Evolutionary conservation across 2,888 invertebrate species (phyloP).

Genomic region (Stramonita haemastoma): DNA sequence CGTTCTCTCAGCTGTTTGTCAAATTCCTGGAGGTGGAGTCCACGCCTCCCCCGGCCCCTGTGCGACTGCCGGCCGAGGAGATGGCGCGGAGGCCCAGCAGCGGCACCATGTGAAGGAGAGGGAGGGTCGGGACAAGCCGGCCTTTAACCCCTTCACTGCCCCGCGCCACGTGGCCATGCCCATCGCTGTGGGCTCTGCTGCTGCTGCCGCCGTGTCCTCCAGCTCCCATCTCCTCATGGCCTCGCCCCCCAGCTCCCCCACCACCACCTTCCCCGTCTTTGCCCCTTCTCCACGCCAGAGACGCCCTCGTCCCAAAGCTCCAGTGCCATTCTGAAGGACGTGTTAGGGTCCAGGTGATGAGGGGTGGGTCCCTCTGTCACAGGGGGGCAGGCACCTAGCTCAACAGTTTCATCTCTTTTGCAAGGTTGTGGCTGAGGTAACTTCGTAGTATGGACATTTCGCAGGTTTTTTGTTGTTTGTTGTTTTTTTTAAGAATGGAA

Average conservation of each 20-base stretch:
- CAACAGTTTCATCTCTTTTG: neutral
- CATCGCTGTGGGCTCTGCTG: constrained; percentile 33
- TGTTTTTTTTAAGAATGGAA: no score
- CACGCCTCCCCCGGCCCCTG: constrained; percentile 80
- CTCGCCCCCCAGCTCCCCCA: constrained; percentile 55
- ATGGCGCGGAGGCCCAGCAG: constrained; percentile 73
- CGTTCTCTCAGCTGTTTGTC: constrained; percentile 86
- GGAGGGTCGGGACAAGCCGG: constrained; percentile 50
- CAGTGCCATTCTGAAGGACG: constrained; percentile 70
- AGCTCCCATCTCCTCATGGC: constrained; percentile 62
- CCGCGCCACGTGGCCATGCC: constrained; percentile 71
- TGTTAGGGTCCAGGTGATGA: constrained; percentile 61
- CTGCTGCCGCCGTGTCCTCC: constrained; percentile 39
- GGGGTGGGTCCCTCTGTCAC: neutral
- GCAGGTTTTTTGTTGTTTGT: no score
- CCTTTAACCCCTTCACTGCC: constrained; percentile 75
- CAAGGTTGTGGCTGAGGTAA: neutral
- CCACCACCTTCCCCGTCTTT: constrained; percentile 63
- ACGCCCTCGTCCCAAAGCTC: constrained; percentile 55
- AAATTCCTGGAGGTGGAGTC: constrained; percentile 91
- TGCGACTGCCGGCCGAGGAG: constrained; percentile 76
- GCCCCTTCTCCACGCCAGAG: constrained; percentile 52
- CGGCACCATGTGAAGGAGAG: constrained; percentile 57
- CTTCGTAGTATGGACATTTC: neutral
- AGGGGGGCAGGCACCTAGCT: neutral